phyloP scores from a whole-genome alignment of 2,113 vertebrate genomes.

The Pelecanoides urinatrix region DNA sequence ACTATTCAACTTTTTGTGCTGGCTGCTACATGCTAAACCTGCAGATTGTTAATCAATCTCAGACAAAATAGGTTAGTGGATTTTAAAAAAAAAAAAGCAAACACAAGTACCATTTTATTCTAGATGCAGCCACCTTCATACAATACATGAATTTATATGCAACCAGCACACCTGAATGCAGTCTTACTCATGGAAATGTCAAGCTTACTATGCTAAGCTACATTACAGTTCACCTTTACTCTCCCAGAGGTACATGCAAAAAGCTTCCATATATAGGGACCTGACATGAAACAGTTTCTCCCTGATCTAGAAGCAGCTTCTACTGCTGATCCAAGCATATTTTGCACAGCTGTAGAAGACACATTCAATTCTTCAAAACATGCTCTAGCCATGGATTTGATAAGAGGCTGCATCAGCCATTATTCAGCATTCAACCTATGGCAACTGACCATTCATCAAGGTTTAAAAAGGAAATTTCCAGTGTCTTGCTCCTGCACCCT shows the following conservation, averaged over 20 bases:
- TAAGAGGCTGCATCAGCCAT: neutral
- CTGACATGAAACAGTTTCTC: neutral
- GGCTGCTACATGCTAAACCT: neutral
- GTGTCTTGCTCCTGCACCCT: neutral
- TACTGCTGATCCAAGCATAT: neutral
- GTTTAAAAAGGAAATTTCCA: neutral
- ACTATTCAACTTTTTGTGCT: neutral
- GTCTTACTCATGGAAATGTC: neutral
- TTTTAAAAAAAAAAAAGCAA: neutral
- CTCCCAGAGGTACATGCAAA: neutral
- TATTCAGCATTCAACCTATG: neutral
- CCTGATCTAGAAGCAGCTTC: neutral
- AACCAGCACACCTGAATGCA: neutral
- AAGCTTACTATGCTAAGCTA: neutral
- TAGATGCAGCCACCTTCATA: neutral
- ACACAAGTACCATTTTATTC: neutral
- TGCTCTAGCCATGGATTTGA: neutral
- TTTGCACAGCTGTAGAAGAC: neutral
- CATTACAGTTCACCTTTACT: neutral
- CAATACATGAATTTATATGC: neutral
- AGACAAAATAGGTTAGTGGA: neutral
- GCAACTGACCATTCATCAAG: neutral
- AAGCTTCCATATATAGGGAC: neutral
- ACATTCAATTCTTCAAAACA: neutral
- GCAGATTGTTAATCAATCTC: neutral